These are phyloP conservation scores for Aldrovandia affinis DNA, from an alignment of 2,797 vertebrate species.

Conservation along the genomic window DNA sequence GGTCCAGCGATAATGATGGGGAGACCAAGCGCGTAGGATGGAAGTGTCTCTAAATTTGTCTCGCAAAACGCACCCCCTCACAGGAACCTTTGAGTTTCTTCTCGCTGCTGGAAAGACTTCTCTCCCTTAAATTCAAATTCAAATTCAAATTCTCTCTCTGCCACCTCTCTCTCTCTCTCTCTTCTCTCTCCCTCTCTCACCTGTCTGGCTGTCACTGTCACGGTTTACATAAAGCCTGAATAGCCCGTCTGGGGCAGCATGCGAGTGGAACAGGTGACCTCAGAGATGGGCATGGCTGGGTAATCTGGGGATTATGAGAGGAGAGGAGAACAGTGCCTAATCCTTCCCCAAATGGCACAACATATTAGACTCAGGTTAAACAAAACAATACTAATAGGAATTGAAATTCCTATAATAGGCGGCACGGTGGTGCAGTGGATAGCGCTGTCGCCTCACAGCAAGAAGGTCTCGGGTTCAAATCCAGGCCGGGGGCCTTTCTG, in stretches of 20 bases:
- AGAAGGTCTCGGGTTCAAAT: no score
- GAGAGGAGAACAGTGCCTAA: not conserved
- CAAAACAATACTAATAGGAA: not conserved
- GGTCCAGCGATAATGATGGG: not conserved
- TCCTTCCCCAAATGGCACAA: not conserved
- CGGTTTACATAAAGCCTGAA: not conserved
- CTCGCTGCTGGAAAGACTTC: not conserved
- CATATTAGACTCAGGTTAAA: not conserved
- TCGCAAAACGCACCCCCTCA: not conserved
- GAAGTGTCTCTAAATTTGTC: not conserved
- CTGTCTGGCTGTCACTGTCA: not conserved
- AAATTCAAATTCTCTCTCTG: not conserved
- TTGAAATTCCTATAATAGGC: no score
- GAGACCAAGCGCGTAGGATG: not conserved
- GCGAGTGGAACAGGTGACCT: constrained; percentile 4
- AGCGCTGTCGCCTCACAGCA: no score
- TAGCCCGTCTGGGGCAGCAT: not conserved
- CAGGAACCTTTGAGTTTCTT: not conserved
- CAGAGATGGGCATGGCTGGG: not conserved
- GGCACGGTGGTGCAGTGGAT: no score
- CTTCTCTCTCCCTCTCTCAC: not conserved
- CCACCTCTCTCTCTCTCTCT: not conserved
- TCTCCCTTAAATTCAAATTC: no score
- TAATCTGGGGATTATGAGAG: constrained; percentile 14
- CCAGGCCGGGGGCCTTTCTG: no score